These are phyloP conservation scores for Synergus japonicus DNA, from an alignment of 2,888 invertebrate genomes.

Conservation along the genomic window DNA sequence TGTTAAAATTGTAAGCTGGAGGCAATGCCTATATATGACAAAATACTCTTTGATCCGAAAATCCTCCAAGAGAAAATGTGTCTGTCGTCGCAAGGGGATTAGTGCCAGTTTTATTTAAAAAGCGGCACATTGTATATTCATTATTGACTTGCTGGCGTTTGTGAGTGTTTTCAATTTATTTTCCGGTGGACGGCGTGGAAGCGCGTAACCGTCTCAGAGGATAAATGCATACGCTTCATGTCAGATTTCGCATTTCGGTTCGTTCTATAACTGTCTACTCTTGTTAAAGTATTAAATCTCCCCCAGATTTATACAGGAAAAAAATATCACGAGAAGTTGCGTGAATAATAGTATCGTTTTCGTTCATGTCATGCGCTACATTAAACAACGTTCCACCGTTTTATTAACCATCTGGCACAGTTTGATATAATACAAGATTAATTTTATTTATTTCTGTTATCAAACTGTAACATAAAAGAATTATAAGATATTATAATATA, in stretches of 20 bases:
- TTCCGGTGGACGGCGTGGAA: constrained; percentile 6
- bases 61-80: background rate
- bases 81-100: background rate
- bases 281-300: constrained; percentile 35
- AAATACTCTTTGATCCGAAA: constrained; percentile 3
- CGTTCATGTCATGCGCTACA: constrained; percentile 27
- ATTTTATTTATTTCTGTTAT: constrained; percentile 31
- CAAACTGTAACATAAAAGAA: background rate
- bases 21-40: background rate
- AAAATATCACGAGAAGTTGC: constrained; percentile 30
- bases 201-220: constrained; percentile 10
- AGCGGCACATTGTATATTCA: background rate
- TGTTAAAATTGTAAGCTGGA: background rate
- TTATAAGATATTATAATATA: background rate
- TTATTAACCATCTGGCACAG: constrained; percentile 23
- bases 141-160: constrained; percentile 23
- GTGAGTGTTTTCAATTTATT: constrained; percentile 23
- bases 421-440: constrained; percentile 5
- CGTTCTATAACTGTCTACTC: constrained; percentile 28
- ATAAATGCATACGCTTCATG: constrained; percentile 22
- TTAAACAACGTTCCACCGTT: constrained; percentile 16
- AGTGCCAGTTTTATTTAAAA: background rate
- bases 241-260: constrained; percentile 29
- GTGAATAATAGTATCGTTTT: constrained; percentile 38
- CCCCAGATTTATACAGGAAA: constrained; percentile 12